Base-by-base conservation (phyloP, 2,888 invertebrate species). In the Drosophila maculinotata region DNA sequence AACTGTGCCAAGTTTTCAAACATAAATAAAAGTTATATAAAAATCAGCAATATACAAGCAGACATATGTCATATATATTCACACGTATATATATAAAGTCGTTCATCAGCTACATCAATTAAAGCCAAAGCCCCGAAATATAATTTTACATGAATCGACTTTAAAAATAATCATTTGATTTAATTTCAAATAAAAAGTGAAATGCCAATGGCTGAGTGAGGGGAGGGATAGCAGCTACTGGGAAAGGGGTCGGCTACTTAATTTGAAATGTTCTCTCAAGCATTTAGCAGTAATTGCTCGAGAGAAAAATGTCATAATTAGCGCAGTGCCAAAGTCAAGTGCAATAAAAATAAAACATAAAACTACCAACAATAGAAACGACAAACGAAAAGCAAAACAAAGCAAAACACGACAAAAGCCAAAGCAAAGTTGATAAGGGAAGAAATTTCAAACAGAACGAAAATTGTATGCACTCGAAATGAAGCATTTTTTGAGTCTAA, bases 21-120 rank as follows among this genome's bases (percentile, higher is more conserved):
- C 88, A 86, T 86, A 88, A 88, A 81, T 88, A 88, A 86, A 88
- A 86, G 77, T 86, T 86, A 88, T 71, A 80, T 71, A 82, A 85
- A 76, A 76, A 49, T 44, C 57, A 51, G 44, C 36, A 45, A 38
- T 17, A 38, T 15, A 52, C 49, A 60, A 6, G 45, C 9, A 54
- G 8, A 31, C 25, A 44, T 25, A 12, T 30, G 28, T 35, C 20
- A 35, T 28, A 14, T 12, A 38, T 15, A 17, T 15, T 14, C 7
- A 10, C 14, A n/a, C 8, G 25, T 25, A 23, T 1, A 15, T 36
- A 15, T 20, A 31, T 26, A 12, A 23, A 28, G 53, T 47, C 35
- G 65, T 58, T 71, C 49, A 58, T 62, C 59, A 54, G 62, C 53
- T 48, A 45, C 54, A 53, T 28, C 73, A 77, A 80, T 79, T 79